Evolutionary conservation across 2,888 invertebrate genomes (phyloP), one percentile per base, ranked within the genome.

Genomic region (Notocelia uddmanniana): DNA sequence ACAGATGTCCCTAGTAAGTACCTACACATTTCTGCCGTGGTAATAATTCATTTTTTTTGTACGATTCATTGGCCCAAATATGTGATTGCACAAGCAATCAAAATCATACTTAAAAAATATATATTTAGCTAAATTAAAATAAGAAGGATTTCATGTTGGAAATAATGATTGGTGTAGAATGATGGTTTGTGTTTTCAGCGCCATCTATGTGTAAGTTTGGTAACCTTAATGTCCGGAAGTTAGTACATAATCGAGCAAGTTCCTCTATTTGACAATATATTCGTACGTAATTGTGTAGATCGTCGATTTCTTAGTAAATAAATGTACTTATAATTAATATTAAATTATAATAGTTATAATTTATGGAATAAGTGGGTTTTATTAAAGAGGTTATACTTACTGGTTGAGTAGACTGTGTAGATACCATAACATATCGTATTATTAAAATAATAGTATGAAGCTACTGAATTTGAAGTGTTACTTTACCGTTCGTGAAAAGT

Each of bases 261-360:
- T 92, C 91, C 92, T 92, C 85, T 87, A 79, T 78, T 83, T 85
- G 91, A 92, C 91, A 92, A 91, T 92, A 91, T 90, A 78, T 77
- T 73, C 76, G 76, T 80, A 68, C 54, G 76, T 55, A 75, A 67
- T 59, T 66, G 66, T 72, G 72, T 67, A 72, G 67, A 50, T 9
- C 41, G 71, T 67, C 67, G 62, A 62, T 68, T 68, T 68, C 72
- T 62, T 72, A 55, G 50, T 64, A 48, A 69, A 69, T 64, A 48
- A 69, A 69, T 73, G 69, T 73, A 64, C 64, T 68, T 73, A 26
- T 26, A 69, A 18, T 73, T 41, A 66, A 3, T 63, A 57, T 26
- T 34, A 59, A 63, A 64, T 48, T 60, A 37, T 62, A 62, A 62
- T 60, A 63, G 59, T 48, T 60, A 37, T 62, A 62, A 62, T 60